phyloP scores from a whole-genome alignment of 2,797 vertebrate species.

The Phoxinus dragarum region DNA sequence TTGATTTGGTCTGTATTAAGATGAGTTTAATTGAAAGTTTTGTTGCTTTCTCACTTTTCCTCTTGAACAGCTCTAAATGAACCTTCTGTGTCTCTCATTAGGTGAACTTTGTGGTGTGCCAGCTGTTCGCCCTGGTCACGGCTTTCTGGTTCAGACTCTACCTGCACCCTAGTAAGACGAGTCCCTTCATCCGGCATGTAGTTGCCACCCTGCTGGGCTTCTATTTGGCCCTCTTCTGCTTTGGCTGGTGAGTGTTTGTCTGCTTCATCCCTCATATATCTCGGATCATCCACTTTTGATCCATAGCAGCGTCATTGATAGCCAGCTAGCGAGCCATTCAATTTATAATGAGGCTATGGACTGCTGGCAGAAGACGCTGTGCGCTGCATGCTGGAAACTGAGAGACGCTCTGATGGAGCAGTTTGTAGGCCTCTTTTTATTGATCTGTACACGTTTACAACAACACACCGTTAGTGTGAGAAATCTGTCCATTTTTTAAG shows the following conservation, averaged over 20 bases:
- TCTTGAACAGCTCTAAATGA: neutral
- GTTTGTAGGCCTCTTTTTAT: conserved; percentile 5
- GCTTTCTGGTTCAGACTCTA: conserved; percentile 96
- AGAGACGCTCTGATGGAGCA: neutral
- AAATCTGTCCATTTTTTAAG: neutral
- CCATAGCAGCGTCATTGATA: conserved; percentile 10
- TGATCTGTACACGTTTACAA: neutral
- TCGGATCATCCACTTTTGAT: conserved; percentile 30
- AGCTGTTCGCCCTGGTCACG: conserved; percentile 94
- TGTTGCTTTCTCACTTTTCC: neutral
- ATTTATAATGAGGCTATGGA: conserved; percentile 27
- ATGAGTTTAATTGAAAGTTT: neutral
- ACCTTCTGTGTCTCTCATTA: conserved; percentile 66
- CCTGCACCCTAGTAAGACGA: conserved; percentile 96
- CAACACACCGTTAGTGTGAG: neutral
- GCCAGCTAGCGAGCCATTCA: conserved; percentile 6
- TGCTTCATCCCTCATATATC: conserved; percentile 31
- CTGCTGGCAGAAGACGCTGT: conserved; percentile 13
- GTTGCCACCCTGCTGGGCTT: conserved; percentile 96
- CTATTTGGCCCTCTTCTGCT: conserved; percentile 99
- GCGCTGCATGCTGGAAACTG: neutral
- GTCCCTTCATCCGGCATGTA: conserved; percentile 93
- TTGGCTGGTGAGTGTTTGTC: conserved; percentile 90
- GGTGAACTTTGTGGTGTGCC: conserved; percentile 99
- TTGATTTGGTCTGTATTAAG: neutral